Conservation (phyloP, 2,888 invertebrate genomes). For the Pantelozetes paolii region DNA sequence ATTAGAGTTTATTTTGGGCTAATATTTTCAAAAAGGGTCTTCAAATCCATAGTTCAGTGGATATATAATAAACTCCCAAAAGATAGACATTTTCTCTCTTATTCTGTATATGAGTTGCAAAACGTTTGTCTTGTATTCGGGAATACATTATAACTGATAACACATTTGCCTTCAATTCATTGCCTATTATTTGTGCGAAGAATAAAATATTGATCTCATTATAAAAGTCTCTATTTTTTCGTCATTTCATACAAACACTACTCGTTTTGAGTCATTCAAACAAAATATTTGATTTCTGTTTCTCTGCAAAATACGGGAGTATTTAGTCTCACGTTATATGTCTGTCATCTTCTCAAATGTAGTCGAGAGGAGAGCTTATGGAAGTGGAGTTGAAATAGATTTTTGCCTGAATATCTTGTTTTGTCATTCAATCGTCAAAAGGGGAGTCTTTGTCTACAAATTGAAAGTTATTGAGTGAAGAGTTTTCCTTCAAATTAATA, state of each 20-base stretch:
- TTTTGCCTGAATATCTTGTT: not conserved
- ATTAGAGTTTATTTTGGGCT: not conserved
- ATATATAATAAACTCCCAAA: constrained; percentile 13
- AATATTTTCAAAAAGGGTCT: not conserved
- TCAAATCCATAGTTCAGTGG: not conserved
- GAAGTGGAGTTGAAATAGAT: too few relatives aligned
- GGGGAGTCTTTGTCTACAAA: constrained; percentile 8
- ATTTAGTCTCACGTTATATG: too few relatives aligned
- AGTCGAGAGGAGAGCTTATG: too few relatives aligned
- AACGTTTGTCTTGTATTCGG: not conserved
- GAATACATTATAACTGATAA: not conserved
- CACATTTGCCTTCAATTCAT: not conserved
- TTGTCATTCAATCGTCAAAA: not conserved
- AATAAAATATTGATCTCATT: constrained; percentile 32
- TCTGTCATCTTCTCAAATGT: too few relatives aligned
- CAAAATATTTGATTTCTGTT: too few relatives aligned
- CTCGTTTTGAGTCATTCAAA: not conserved
- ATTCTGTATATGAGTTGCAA: not conserved
- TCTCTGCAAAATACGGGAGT: too few relatives aligned
- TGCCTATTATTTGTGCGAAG: constrained; percentile 7
- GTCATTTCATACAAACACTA: not conserved
- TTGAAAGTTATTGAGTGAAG: not conserved
- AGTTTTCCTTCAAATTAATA: not conserved
- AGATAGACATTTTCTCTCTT: not conserved
- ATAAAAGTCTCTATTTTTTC: not conserved